A percentile compares a stretch with the other conserved stretches of the same genome.
Conservation (phyloP, 2,113 vertebrate species). For the Stegastes partitus region DNA sequence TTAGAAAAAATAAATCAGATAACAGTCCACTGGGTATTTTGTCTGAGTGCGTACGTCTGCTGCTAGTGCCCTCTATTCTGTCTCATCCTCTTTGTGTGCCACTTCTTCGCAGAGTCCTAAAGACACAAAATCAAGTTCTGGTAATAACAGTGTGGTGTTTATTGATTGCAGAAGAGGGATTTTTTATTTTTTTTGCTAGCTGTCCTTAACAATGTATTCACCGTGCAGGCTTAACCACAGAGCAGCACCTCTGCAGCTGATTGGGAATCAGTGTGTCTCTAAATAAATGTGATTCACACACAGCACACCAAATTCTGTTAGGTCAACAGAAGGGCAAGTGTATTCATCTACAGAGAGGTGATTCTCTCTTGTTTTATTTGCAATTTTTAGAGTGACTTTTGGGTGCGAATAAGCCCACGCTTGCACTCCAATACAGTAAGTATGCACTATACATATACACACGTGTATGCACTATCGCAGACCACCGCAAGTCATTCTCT, state of each 20-base stretch:
- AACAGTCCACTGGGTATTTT: slow-evolving; percentile 32
- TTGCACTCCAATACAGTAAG: neutral
- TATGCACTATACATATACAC: neutral
- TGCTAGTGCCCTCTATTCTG: neutral
- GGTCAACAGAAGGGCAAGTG: neutral
- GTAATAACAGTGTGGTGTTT: slow-evolving; percentile 24
- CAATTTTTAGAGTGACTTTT: neutral
- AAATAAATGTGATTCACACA: slow-evolving; percentile 1
- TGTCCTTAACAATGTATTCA: neutral
- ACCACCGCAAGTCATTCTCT: slow-evolving; percentile 25
- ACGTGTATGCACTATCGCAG: neutral
- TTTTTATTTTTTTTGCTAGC: neutral
- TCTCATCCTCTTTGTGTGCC: slow-evolving; percentile 15
- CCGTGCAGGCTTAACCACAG: neutral
- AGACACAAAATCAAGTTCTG: slow-evolving; percentile 25
- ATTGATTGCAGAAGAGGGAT: slow-evolving; percentile 30
- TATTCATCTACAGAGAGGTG: neutral
- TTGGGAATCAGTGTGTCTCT: neutral
- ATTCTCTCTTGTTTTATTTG: neutral
- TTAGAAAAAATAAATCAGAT: slow-evolving; percentile 47
- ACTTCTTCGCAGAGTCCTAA: slow-evolving; percentile 3
- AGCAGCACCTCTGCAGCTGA: slow-evolving; percentile 2
- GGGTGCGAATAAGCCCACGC: neutral
- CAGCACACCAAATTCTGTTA: neutral
- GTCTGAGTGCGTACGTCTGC: slow-evolving; percentile 12